These are phyloP conservation scores for Rutilus rutilus DNA, from an alignment of 2,113 vertebrate species.

Conservation along the genomic window DNA sequence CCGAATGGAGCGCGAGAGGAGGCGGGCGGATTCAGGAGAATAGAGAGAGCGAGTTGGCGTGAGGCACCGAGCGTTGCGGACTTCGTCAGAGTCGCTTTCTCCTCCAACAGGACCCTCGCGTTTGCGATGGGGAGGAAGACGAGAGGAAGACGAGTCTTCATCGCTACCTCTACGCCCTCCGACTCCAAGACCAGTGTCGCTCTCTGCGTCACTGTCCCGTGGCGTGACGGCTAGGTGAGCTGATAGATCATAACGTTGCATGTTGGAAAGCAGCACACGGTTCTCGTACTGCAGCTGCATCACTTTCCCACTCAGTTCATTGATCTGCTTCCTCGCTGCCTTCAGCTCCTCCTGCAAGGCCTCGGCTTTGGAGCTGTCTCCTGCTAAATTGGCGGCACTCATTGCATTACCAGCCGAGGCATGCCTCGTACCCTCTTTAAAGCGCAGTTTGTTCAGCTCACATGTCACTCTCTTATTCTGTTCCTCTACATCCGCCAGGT, in stretches of 20 bases:
- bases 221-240: constrained; percentile 86
- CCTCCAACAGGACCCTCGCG: constrained; percentile 94
- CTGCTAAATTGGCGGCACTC: constrained; percentile 57
- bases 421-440: constrained; percentile 84
- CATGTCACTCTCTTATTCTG: constrained; percentile 90
- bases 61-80: constrained; percentile 84
- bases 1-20: constrained; percentile 49
- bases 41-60: constrained; percentile 87
- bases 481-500: constrained; percentile 90
- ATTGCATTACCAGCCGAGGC: constrained; percentile 79
- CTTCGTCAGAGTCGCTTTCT: constrained; percentile 94
- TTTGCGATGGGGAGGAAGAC: constrained; percentile 92
- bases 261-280: constrained; percentile 93
- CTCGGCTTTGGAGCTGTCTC: constrained; percentile 84
- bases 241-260: constrained; percentile 93
- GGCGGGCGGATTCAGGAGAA: constrained; percentile 82
- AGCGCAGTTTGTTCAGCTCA: constrained; percentile 92
- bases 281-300: constrained; percentile 99
- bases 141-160: constrained; percentile 83
- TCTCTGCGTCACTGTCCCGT: constrained; percentile 87
- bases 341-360: constrained; percentile 94
- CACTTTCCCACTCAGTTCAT: constrained; percentile 96
- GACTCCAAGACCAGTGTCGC: constrained; percentile 85
- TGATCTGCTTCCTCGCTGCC: constrained; percentile 92
- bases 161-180: constrained; percentile 88